A percentile compares a stretch with the other conserved stretches of the same genome.
Evolutionary conservation across 2,113 vertebrate species (phyloP).

Genomic region (Conger conger): DNA sequence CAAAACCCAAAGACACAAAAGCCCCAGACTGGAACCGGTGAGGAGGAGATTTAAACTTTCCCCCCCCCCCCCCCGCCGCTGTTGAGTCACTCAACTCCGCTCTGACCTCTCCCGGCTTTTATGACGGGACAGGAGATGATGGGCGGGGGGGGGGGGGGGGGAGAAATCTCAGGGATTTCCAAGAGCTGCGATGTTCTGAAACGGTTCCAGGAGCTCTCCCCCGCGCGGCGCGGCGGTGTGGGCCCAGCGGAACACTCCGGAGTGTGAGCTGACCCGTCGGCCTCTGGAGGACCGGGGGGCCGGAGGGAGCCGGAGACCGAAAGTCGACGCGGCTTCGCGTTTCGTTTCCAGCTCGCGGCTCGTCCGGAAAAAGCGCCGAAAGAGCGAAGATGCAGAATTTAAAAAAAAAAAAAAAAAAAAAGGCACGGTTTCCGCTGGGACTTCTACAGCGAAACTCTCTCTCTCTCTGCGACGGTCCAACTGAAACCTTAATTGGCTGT

Average conservation of each 20-base stretch:
- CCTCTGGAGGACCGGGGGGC: no score
- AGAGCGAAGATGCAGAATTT: not conserved
- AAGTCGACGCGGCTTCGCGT: not conserved
- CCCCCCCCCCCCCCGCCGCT: no score
- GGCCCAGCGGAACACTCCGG: no score
- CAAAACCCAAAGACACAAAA: not conserved
- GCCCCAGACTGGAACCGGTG: not conserved
- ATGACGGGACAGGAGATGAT: not conserved
- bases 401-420: not conserved
- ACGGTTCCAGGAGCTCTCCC: no score
- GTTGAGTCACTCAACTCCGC: not conserved
- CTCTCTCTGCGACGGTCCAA: not conserved
- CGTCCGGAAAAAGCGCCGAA: not conserved
- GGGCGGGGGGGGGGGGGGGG: no score
- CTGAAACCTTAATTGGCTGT: not conserved
- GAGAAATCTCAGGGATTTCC: not conserved
- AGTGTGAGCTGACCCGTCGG: no score
- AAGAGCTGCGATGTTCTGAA: not conserved
- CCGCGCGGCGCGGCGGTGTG: no score
- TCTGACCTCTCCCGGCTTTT: not conserved
- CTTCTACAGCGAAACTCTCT: not conserved
- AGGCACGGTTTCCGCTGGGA: not conserved
- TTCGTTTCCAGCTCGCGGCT: not conserved
- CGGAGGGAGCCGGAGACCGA: not conserved
- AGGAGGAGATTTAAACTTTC: constrained; percentile 11